These are phyloP conservation scores for Sisor rabdophorus DNA, from an alignment of 2,113 vertebrate genomes.

Conservation along the genomic window DNA sequence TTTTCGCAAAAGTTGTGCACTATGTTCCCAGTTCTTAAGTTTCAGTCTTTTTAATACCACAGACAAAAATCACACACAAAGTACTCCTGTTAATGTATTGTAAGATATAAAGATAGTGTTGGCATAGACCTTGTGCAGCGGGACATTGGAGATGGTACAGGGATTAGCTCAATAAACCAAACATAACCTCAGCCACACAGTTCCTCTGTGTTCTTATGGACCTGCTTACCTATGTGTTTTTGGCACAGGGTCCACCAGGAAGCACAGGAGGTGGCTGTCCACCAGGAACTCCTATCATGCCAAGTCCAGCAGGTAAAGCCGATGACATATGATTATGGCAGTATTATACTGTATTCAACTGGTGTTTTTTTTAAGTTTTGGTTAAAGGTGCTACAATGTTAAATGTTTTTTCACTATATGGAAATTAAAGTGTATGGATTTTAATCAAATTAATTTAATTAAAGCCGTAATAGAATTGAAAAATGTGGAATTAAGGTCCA, in stretches of 20 bases:
- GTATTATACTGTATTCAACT: neutral
- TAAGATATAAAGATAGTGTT: no score
- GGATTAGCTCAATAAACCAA: no score
- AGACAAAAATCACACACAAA: neutral
- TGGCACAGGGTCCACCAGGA: constrained; percentile 44
- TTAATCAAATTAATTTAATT: no score
- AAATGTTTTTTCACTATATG: neutral
- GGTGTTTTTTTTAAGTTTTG: neutral
- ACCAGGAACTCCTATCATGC: constrained; percentile 52
- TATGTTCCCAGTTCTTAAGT: neutral
- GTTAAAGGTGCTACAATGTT: neutral
- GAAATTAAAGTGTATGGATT: neutral
- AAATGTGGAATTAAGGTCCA: neutral
- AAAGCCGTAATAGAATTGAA: neutral
- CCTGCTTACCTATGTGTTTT: neutral
- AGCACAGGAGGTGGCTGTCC: constrained; percentile 48
- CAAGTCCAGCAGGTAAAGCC: constrained; percentile 50
- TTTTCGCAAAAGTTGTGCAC: neutral
- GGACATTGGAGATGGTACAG: no score
- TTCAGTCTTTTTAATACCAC: neutral
- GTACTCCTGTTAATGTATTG: neutral
- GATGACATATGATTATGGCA: neutral
- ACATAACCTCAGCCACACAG: no score
- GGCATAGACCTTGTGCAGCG: no score
- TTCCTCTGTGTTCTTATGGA: neutral